Evolutionary conservation across 2,113 vertebrate species (phyloP), one percentile per base, ranked within the genome.

Genomic region (Artemisiospiza belli): DNA sequence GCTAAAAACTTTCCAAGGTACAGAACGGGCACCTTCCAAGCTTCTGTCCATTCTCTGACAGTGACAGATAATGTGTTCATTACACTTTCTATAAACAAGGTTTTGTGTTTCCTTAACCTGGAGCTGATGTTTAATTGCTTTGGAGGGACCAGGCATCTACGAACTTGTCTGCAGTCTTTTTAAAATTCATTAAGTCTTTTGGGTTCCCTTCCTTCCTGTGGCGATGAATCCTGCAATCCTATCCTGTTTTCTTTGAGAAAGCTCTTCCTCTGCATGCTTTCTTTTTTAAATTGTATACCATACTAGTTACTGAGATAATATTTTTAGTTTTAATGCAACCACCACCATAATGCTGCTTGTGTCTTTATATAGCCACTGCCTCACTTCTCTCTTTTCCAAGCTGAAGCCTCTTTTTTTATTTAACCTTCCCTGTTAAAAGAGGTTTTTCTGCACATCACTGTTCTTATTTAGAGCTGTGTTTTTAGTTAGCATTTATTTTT

Each of bases 1-100:
- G 91, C 75, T 98, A 55, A 74, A 89, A 58, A 68, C 75, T 94
- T 95, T 98, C 81, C 96, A 96, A 98, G 98, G 98, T 98, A 98
- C 22, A 27, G 73, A 84, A 81, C 0, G 0, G 37, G 23, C 52
- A 49, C 35, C 8, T 67, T 70, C 64, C 24, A 81, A 73, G 27
- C 23, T 64, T 92, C 72, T 76, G 37, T 81, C 21, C 33, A 69
- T 89, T 84, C 46, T 87, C 75, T 73, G 46, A 20, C 16, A 39
- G 43, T 62, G 55, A 33, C 23, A 76, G 47, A 68, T 57, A 54
- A 39, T 3, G 15, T 79, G 39, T 62, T 92, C 12, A 6, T 54
- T 44, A 7, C 28, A 62, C 27, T 6, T 85, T 87, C n/a, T 62
- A 18, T 79, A 83, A 87, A 41, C 9, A 77, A 69, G 4, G 7